Conservation (phyloP, 1,140 invertebrate species). For the Drosophila nigrodunni region DNA sequence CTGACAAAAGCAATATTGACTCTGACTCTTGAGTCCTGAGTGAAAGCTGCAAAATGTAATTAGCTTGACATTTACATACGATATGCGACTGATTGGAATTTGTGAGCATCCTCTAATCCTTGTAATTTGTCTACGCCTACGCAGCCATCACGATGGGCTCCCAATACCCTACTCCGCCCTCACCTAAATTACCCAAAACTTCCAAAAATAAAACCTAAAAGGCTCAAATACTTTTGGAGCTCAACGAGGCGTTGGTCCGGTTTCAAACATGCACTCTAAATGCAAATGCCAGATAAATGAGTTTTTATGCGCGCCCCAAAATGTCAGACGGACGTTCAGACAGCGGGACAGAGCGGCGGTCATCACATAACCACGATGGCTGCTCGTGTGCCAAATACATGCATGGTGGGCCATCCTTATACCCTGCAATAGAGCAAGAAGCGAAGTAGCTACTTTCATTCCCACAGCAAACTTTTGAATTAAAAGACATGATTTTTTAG, state of each 20-base stretch:
- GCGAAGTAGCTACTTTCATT: slow-evolving; percentile 63
- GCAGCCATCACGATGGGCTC: slow-evolving; percentile 2
- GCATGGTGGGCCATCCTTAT: not conserved
- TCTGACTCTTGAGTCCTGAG: slow-evolving; percentile 27
- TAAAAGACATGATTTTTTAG: not conserved
- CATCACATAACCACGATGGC: not conserved
- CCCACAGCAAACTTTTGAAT: not conserved
- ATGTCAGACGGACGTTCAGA: slow-evolving; percentile 4
- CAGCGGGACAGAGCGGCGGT: not conserved
- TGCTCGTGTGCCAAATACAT: not conserved
- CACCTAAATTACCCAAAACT: not conserved
- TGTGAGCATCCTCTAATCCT: slow-evolving; percentile 36
- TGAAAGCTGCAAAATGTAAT: slow-evolving; percentile 69
- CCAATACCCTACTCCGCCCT: not conserved
- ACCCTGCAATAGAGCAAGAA: slow-evolving; percentile 30
- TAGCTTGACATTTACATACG: slow-evolving; percentile 74
- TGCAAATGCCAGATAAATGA: slow-evolving; percentile 81
- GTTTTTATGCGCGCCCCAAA: slow-evolving; percentile 62
- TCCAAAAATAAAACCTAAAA: slow-evolving; percentile 13
- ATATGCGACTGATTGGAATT: slow-evolving; percentile 58
- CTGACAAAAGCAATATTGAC: slow-evolving; percentile 43
- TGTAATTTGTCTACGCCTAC: slow-evolving; percentile 37
- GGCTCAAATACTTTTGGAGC: slow-evolving; percentile 31
- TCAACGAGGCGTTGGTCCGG: slow-evolving; percentile 13
- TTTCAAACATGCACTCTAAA: slow-evolving; percentile 72